These are phyloP conservation scores for Saccostrea cuccullata DNA, from an alignment of 1,140 invertebrate species.

Conservation along the genomic window DNA sequence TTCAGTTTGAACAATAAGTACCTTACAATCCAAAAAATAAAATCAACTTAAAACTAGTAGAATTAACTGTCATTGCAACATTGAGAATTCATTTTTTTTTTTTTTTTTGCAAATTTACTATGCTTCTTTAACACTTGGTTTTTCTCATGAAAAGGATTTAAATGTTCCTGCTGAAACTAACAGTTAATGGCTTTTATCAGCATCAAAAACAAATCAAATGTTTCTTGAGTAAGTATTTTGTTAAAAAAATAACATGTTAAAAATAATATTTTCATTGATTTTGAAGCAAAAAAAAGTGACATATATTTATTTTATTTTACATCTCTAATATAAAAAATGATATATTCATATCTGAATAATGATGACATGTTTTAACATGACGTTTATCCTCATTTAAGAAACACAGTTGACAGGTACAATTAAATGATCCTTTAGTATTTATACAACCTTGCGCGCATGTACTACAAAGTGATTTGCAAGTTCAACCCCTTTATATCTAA, in stretches of 20 bases:
- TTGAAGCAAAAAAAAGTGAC: neutral
- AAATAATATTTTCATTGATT: neutral
- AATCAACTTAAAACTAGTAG: too few species aligned
- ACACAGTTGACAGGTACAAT: slow-evolving; percentile 21
- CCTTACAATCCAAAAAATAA: too few species aligned
- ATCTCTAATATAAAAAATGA: neutral
- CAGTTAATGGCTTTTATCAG: neutral
- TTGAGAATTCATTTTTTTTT: too few species aligned
- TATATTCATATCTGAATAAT: too few species aligned
- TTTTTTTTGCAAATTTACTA: too few species aligned
- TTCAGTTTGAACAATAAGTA: too few species aligned
- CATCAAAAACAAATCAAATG: neutral
- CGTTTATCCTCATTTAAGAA: neutral
- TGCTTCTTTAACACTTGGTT: too few species aligned
- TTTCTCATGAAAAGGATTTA: too few species aligned
- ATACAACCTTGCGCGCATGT: slow-evolving; percentile 19
- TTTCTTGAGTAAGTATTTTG: neutral
- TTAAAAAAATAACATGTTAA: neutral
- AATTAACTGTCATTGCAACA: too few species aligned
- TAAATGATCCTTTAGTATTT: slow-evolving; percentile 19
- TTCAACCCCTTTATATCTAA: slow-evolving; percentile 59
- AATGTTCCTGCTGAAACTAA: too few species aligned
- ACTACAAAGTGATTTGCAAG: neutral
- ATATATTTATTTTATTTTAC: neutral
- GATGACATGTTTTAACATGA: too few species aligned